Evolutionary conservation across 2,888 invertebrate species (phyloP).

Genomic region (Hypena proboscidalis): DNA sequence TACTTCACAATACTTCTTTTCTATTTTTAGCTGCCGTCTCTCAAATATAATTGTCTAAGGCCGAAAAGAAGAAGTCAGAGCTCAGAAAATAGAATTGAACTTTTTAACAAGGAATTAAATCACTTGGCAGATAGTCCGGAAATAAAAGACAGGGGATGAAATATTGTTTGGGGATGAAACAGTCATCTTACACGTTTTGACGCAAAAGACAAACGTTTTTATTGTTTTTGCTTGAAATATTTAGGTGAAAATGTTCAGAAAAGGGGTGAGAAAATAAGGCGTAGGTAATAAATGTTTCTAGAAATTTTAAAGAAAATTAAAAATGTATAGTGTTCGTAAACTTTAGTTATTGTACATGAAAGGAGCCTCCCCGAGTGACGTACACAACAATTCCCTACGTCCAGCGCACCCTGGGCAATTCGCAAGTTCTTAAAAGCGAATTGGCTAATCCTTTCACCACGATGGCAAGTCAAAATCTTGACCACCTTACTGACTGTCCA

Average conservation of each 20-base stretch:
- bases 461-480: no score
- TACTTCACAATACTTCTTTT: no score
- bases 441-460: no score
- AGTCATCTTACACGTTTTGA: constrained; percentile 36
- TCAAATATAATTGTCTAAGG: constrained; percentile 5
- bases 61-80: constrained; percentile 17
- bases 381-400: no score
- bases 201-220: constrained; percentile 36
- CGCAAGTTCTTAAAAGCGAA: no score
- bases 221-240: constrained; percentile 23
- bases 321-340: no score
- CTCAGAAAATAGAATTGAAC: constrained; percentile 27
- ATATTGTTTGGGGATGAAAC: constrained; percentile 36
- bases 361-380: no score
- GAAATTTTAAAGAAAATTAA: no score
- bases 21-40: constrained; percentile 2
- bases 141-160: constrained; percentile 35
- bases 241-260: constrained; percentile 15
- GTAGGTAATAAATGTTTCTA: no score
- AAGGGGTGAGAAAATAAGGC: not conserved
- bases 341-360: no score
- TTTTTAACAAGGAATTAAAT: constrained; percentile 46
- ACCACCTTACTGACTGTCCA: no score
- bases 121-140: constrained; percentile 39
- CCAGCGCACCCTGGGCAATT: no score